Conservation (phyloP, 2,888 invertebrate species). For the Podabrus alpinus region DNA sequence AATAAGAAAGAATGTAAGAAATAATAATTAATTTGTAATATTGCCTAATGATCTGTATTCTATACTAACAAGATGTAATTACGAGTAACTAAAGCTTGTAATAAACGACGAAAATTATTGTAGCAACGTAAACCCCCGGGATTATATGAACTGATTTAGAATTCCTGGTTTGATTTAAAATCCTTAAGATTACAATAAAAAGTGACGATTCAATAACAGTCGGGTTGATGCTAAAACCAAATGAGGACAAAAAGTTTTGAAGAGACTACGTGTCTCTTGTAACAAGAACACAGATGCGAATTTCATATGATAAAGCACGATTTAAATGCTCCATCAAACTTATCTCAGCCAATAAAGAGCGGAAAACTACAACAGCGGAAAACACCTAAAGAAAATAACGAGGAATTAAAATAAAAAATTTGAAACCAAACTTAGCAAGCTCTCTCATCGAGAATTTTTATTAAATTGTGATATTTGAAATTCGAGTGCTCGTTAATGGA, state of each 20-base stretch:
- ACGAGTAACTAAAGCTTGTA: too few species aligned
- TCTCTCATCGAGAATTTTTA: not conserved
- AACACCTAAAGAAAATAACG: not conserved
- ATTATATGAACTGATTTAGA: not conserved
- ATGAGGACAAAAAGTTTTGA: not conserved
- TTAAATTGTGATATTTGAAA: not conserved
- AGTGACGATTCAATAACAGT: not conserved
- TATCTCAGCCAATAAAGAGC: not conserved
- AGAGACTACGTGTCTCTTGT: not conserved
- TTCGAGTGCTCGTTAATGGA: not conserved
- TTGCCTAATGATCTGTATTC: too few species aligned
- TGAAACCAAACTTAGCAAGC: not conserved
- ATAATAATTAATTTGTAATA: too few species aligned
- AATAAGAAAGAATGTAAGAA: too few species aligned
- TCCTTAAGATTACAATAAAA: not conserved
- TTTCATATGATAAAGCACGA: not conserved
- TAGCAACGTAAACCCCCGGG: too few species aligned
- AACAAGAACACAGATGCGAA: not conserved
- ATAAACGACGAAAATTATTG: too few species aligned
- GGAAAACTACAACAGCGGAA: not conserved
- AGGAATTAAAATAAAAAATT: not conserved
- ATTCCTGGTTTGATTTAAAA: not conserved
- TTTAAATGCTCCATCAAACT: not conserved
- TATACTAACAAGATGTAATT: too few species aligned
- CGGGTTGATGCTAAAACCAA: not conserved